Percentiles rank a stretch among this genome's conserved stretches.
These are phyloP conservation scores for Albula goreensis DNA, from an alignment of 2,113 vertebrate species.

Conservation along the genomic window DNA sequence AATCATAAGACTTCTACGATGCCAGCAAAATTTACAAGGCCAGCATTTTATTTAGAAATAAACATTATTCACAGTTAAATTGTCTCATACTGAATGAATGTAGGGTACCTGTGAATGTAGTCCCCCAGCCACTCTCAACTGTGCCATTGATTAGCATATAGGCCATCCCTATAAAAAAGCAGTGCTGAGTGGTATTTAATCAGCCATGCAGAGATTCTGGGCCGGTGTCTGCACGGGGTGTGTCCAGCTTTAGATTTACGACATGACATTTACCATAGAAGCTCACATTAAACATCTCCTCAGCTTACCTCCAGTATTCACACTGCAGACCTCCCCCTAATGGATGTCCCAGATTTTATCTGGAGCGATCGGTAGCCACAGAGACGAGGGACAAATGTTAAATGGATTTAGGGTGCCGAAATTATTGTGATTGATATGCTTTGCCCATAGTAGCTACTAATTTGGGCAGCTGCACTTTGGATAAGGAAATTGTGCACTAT, in stretches of 20 bases:
- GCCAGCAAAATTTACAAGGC: no score
- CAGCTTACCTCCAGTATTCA: slow-evolving; percentile 17
- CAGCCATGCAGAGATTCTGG: neutral
- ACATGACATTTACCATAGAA: slow-evolving; percentile 16
- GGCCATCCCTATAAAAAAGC: slow-evolving; percentile 36
- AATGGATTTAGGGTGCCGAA: neutral
- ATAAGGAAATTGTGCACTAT: neutral
- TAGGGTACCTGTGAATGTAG: no score
- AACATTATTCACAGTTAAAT: no score
- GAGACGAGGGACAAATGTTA: slow-evolving; percentile 12
- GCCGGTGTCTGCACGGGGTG: slow-evolving; percentile 11
- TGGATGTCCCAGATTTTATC: slow-evolving; percentile 13
- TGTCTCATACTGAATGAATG: no score
- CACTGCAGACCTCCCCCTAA: slow-evolving; percentile 22
- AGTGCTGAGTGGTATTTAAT: slow-evolving; percentile 30
- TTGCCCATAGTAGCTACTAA: neutral
- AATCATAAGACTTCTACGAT: no score
- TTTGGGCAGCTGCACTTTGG: neutral
- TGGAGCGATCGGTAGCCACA: neutral
- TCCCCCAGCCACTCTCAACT: neutral
- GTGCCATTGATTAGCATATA: slow-evolving; percentile 15
- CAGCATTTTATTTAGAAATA: no score
- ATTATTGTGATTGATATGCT: slow-evolving; percentile 17
- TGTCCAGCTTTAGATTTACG: slow-evolving; percentile 13
- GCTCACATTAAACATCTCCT: neutral